Evolutionary conservation across 2,797 vertebrate genomes (phyloP), one percentile per base, ranked within the genome.

Genomic region (Neoniphon sammara): DNA sequence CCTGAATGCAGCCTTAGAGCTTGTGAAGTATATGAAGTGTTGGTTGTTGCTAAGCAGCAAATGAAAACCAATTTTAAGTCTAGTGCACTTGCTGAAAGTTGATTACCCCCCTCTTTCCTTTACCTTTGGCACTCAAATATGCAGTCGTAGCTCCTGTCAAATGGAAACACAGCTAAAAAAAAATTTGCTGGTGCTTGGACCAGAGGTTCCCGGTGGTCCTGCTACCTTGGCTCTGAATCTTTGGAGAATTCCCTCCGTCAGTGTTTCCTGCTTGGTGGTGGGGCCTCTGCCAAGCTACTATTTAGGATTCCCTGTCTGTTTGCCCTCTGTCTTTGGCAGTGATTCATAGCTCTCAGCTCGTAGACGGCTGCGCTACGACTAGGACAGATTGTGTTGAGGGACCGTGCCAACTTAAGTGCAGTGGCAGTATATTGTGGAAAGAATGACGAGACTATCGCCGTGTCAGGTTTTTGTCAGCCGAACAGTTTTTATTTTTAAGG

Each of bases 221-320:
- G 25, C 10, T 52, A 3, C 9, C 15, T 67, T 54, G 68, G 39
- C 68, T 3, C 42, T 15, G 12, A 44, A 44, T 78, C 23, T 3
- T 61, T 25, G 60, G 73, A 76, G 74, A 57, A 83, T 65, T 77
- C 42, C 42, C 72, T 50, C 49, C 20, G 74, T 47, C 34, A 14
- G 64, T 64, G 42, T 80, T 73, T 74, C 58, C 23, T 3, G 34
- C 50, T 66, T 34, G 27, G 66, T 58, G 76, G 73, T 70, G 23
- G 67, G 44, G 36, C 69, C 42, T 44, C 73, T 82, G 88, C 85
- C 82, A 77, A 78, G 44, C 65, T 70, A 78, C 85, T 77, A 27
- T 89, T 83, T 77, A 69, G 84, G 83, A 84, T 85, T 87, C 83
- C 85, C 70, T 31, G 15, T 61, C 70, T 5, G 21, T 72, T 69